Evolutionary conservation across 2,797 vertebrate species (phyloP).

Genomic region (Tokudaia muenninki): DNA sequence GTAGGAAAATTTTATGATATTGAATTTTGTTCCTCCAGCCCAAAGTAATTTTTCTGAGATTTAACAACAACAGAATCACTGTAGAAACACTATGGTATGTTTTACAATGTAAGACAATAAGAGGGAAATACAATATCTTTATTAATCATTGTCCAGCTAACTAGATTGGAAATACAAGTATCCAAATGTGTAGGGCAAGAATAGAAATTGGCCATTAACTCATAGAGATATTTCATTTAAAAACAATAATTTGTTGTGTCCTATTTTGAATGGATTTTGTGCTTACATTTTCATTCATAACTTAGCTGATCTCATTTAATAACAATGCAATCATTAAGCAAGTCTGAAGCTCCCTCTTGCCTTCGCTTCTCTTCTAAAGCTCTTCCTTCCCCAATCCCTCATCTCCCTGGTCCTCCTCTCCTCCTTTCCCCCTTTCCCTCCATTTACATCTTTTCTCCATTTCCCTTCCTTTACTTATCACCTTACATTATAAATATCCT

Average conservation of each 20-base stretch:
- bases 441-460: not conserved
- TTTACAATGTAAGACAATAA: conserved; percentile 56
- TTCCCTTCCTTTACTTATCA: not conserved
- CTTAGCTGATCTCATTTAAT: conserved; percentile 87
- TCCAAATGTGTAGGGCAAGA: conserved; percentile 78
- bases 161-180: conserved; percentile 69
- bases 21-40: not conserved
- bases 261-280: conserved; percentile 86
- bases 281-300: conserved; percentile 86
- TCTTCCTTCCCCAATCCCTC: no score
- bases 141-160: conserved; percentile 76
- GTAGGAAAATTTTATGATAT: not conserved
- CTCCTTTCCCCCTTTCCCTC: no score
- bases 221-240: conserved; percentile 82
- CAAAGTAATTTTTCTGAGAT: not conserved
- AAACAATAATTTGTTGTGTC: conserved; percentile 82
- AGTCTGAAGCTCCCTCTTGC: not conserved
- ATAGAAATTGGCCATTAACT: conserved; percentile 78
- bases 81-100: conserved; percentile 12
- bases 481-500: not conserved
- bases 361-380: no score
- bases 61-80: not conserved
- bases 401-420: no score
- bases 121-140: conserved; percentile 72
- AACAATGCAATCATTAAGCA: not conserved